Evolutionary conservation across 2,888 invertebrate genomes (phyloP), one percentile per base, ranked within the genome.

Genomic region (Leptopilina myrica): DNA sequence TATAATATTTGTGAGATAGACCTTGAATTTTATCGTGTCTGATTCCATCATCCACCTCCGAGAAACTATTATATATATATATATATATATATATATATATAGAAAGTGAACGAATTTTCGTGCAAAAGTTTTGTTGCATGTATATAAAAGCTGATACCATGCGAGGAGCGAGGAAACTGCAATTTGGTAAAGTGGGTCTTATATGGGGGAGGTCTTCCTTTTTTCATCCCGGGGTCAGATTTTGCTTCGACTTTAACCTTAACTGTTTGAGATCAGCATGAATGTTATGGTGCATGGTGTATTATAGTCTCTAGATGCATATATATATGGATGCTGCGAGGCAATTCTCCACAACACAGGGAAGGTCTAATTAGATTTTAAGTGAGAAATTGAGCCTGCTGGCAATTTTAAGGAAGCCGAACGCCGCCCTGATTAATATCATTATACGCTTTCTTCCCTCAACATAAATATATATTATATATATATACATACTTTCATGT

Each of bases 341-440:
- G 83, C 84, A 83, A 49, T 4, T 49, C 9, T 49, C 49, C 11
- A 11, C 49, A 49, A 83, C 85, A 81, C 83, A 79, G 87, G 85
- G 86, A 87, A 89, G 88, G 88, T 89, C 90, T 90, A 91, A 91
- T 91, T 91, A 90, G 89, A 90, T 90, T 90, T 90, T 90, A 91
- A 91, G 90, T 91, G 91, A 90, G 91, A 91, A 91, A 91, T 91
- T 90, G 90, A 89, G 90, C 91, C 91, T 88, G 90, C 89, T 88
- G 89, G 91, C 91, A 91, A 91, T 91, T 91, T 91, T 91, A 90
- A 90, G 91, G 91, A 91, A 91, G 91, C 90, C 89, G 90, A 90
- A 90, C 88, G 87, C 89, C 88, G 87, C 88, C 87, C 90, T 90
- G 91, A 91, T 91, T 90, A 91, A 91, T 91, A 91, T 91, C 90